Evolutionary conservation across 2,113 vertebrate genomes (phyloP).

Genomic region (Vanacampus margaritifer): DNA sequence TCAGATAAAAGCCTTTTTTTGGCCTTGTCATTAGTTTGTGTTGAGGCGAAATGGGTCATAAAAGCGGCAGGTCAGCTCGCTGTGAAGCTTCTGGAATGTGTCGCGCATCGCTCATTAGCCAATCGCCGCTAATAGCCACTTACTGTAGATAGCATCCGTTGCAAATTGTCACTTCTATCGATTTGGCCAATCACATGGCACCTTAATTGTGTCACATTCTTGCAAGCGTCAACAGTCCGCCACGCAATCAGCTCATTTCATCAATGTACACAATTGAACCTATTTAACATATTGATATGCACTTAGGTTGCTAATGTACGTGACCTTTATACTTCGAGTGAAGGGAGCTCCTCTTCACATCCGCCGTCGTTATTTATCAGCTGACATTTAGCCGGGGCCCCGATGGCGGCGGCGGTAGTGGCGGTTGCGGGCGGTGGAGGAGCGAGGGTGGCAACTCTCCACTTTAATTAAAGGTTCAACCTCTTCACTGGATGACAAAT

Average conservation of each 20-base stretch:
- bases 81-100: neutral
- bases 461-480: conserved; percentile 76
- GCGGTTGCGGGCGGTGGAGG: conserved; percentile 34
- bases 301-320: conserved; percentile 55
- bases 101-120: neutral
- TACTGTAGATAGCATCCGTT: neutral
- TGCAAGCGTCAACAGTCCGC: neutral
- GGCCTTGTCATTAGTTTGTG: neutral
- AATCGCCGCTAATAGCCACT: neutral
- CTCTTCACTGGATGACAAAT: conserved; percentile 70
- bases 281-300: conserved; percentile 71
- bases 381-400: conserved; percentile 67
- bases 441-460: conserved; percentile 60
- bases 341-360: conserved; percentile 57
- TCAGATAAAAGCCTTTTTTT: neutral
- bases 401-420: conserved; percentile 42
- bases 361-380: conserved; percentile 69
- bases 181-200: conserved; percentile 36
- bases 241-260: conserved; percentile 54
- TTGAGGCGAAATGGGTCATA: neutral
- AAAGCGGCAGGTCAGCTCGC: neutral
- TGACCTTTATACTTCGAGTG: conserved; percentile 55
- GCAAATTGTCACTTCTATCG: conserved; percentile 20
- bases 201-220: neutral
- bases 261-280: conserved; percentile 67